Percentiles rank a stretch among this genome's conserved stretches.
phyloP scores from a whole-genome alignment of 1,140 invertebrate genomes.

The Thereuonema tuberculata region DNA sequence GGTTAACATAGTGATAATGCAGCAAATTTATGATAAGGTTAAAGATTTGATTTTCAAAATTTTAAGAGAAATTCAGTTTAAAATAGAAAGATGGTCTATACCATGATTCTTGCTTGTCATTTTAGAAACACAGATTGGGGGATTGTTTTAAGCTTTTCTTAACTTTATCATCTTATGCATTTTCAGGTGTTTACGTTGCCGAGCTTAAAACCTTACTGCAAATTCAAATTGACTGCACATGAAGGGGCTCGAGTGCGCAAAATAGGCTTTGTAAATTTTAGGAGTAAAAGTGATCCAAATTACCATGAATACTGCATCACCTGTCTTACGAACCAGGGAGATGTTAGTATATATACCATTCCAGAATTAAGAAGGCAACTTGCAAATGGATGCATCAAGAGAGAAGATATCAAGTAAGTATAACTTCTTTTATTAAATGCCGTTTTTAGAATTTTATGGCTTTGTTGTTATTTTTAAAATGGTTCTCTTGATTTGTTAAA shows the following conservation, averaged over 20 bases:
- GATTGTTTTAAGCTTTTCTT: too few relatives aligned
- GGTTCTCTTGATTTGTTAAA: too few relatives aligned
- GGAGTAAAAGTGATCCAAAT: constrained; percentile 31
- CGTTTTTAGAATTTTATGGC: too few relatives aligned
- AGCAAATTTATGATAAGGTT: too few relatives aligned
- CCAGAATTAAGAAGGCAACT: constrained; percentile 73
- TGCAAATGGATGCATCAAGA: constrained; percentile 63
- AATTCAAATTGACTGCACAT: constrained; percentile 89
- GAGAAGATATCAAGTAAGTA: constrained; percentile 86
- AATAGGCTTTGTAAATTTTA: constrained; percentile 64
- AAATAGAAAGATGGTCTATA: too few relatives aligned
- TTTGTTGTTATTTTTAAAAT: too few relatives aligned
- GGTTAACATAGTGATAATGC: too few relatives aligned
- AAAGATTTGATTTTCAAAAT: too few relatives aligned
- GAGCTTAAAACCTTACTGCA: constrained; percentile 79
- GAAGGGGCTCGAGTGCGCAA: constrained; percentile 79
- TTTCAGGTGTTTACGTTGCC: constrained; percentile 77
- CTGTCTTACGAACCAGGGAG: constrained; percentile 85
- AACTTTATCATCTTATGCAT: too few relatives aligned
- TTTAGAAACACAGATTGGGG: too few relatives aligned
- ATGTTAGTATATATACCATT: constrained; percentile 71
- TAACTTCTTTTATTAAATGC: background rate
- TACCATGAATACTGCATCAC: constrained; percentile 70
- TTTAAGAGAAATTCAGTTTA: too few relatives aligned
- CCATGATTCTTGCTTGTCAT: too few relatives aligned